Percentiles rank a stretch among this genome's conserved stretches.
These are phyloP conservation scores for Drosophila auraria DNA, from an alignment of 1,140 invertebrate genomes.

Conservation along the genomic window DNA sequence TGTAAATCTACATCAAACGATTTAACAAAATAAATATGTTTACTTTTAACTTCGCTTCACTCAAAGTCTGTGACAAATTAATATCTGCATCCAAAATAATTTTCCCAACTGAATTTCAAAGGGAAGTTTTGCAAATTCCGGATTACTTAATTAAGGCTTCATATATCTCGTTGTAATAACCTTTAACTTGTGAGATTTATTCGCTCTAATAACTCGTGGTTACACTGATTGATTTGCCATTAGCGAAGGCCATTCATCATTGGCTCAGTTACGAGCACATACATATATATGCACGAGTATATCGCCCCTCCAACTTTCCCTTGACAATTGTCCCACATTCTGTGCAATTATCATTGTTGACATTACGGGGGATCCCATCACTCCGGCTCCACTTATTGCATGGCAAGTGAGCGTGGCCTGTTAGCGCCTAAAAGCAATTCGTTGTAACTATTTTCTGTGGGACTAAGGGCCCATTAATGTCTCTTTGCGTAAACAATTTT, in stretches of 20 bases:
- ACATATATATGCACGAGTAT: neutral
- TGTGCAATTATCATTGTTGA: conserved; percentile 47
- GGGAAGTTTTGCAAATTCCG: neutral
- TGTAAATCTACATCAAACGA: too few species aligned
- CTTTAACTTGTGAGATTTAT: neutral
- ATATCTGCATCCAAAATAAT: too few species aligned
- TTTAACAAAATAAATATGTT: too few species aligned
- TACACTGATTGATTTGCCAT: conserved; percentile 33
- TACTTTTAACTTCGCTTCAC: too few species aligned
- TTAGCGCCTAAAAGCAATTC: conserved; percentile 79
- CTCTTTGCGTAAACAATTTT: conserved; percentile 80
- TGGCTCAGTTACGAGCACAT: neutral
- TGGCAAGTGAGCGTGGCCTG: conserved; percentile 40
- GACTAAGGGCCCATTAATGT: conserved; percentile 60
- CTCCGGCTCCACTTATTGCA: conserved; percentile 41
- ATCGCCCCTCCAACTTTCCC: conserved; percentile 9
- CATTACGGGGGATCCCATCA: conserved; percentile 26
- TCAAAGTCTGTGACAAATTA: too few species aligned
- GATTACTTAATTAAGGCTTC: neutral
- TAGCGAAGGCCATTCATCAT: conserved; percentile 41
- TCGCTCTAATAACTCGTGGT: conserved; percentile 1
- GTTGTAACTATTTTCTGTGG: conserved; percentile 61
- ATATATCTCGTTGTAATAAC: neutral
- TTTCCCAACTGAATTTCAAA: neutral
- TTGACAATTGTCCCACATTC: conserved; percentile 44